Conservation (phyloP, 2,113 vertebrate genomes). For the Crotophaga sulcirostris region DNA sequence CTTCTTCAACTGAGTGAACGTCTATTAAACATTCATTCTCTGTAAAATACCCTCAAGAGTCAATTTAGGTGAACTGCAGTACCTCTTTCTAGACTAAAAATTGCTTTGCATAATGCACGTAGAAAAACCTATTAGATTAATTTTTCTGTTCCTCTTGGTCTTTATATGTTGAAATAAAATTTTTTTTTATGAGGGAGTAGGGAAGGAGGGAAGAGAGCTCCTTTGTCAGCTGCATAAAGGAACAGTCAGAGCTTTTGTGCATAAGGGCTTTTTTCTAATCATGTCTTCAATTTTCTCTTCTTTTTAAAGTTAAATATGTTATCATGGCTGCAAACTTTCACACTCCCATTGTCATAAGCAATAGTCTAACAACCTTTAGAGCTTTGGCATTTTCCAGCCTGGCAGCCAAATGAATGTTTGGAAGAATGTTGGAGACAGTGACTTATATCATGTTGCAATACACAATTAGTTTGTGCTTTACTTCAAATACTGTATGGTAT, state of each 20-base stretch:
- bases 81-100: constrained; percentile 13
- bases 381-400: neutral
- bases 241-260: neutral
- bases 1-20: neutral
- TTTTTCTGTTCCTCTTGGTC: neutral
- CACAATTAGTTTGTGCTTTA: neutral
- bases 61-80: constrained; percentile 32
- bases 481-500: neutral
- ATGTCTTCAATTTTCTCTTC: constrained; percentile 4
- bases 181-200: neutral
- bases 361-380: neutral
- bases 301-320: neutral
- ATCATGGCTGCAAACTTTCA: neutral
- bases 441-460: neutral
- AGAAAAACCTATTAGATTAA: constrained; percentile 3
- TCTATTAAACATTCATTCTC: constrained; percentile 50
- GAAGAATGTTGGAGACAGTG: neutral
- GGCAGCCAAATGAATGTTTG: neutral
- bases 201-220: neutral
- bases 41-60: constrained; percentile 32
- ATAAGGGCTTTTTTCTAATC: neutral
- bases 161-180: neutral
- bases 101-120: neutral
- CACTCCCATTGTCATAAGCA: neutral
- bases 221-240: constrained; percentile 35